Evolutionary conservation across 2,888 invertebrate species (phyloP), one percentile per base, ranked within the genome.

Genomic region (Agrilus cyanescens): DNA sequence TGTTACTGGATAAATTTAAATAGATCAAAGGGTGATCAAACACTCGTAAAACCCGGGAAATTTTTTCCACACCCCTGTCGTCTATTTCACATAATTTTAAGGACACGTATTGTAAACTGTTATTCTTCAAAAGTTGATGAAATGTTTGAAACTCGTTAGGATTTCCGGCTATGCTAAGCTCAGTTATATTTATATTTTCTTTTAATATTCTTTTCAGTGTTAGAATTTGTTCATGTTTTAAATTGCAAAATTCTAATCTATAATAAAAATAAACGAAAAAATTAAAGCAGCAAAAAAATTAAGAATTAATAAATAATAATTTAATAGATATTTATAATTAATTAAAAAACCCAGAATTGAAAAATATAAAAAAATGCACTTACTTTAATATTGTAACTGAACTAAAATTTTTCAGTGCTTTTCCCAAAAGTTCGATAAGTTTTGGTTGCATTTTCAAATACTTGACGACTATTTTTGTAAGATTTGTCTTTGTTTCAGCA

Each of bases 1-100:
- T 49, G 51, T 69, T 69, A 42, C 63, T 59, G 1, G 65, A 57
- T 33, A 69, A 43, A 53, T 67, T 63, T 30, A 69, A 47, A 25
- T 55, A 56, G 4, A 56, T 45, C 35, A 68, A 44, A 3, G 58
- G 45, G 2, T 50, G 44, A 12, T 49, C 51, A 8, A 35, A 50
- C 32, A 59, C 49, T 10, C 32, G 44, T 32, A 67, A 47, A 49
- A 57, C 54, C 2, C 49, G 40, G 1, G 57, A 47, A n/a, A 66
- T 57, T 41, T 54, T 57, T 31, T 52, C 46, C 4, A 55, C 31
- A 3, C 60, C 61, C 12, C 41, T 38, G n/a, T 57, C 53, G 31
- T 57, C 52, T 43, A 67, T 60, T 38, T 59, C 50, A 41, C 66
- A 67, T 34, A 59, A 55, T 42, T 53, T 60, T 44, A 66, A 43